phyloP scores from a whole-genome alignment of 2,888 invertebrate species.

The Nymphalis polychloros region DNA sequence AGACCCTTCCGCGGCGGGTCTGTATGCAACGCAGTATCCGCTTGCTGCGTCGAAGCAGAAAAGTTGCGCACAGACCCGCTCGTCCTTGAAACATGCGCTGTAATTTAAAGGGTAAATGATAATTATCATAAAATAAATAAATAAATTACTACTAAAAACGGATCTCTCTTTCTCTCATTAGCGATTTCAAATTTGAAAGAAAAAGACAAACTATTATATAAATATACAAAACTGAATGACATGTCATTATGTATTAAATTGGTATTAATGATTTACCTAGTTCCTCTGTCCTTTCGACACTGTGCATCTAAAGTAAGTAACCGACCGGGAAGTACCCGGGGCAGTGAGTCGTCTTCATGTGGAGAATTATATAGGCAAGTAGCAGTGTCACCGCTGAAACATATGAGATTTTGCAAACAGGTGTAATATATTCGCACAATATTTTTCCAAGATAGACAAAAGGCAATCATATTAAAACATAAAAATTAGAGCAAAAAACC shows the following conservation, averaged over 20 bases:
- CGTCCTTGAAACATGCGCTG: slow-evolving; percentile 93
- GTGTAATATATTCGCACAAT: background rate
- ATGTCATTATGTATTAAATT: background rate
- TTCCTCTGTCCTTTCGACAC: slow-evolving; percentile 95
- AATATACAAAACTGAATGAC: background rate
- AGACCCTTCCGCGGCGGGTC: slow-evolving; percentile 96
- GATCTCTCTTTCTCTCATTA: too few species aligned
- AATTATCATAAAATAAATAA: background rate
- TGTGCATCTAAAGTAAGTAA: slow-evolving; percentile 94
- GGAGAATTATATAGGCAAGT: slow-evolving; percentile 96
- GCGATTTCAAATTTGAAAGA: too few species aligned
- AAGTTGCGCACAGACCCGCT: slow-evolving; percentile 95
- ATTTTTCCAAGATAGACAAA: too few species aligned
- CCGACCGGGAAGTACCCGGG: slow-evolving; percentile 93
- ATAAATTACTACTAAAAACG: too few species aligned
- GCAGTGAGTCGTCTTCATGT: slow-evolving; percentile 94
- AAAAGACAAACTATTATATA: too few species aligned
- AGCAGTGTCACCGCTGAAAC: slow-evolving; percentile 93
- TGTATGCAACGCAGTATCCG: slow-evolving; percentile 97
- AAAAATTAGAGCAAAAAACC: too few species aligned
- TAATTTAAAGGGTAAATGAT: slow-evolving; percentile 15
- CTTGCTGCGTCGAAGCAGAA: slow-evolving; percentile 97
- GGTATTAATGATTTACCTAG: slow-evolving; percentile 76
- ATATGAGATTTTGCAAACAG: background rate
- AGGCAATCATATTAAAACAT: too few species aligned